Evolutionary conservation across 2,888 invertebrate species (phyloP), one percentile per base, ranked within the genome.

Genomic region (Sphaerophoria taeniata): DNA sequence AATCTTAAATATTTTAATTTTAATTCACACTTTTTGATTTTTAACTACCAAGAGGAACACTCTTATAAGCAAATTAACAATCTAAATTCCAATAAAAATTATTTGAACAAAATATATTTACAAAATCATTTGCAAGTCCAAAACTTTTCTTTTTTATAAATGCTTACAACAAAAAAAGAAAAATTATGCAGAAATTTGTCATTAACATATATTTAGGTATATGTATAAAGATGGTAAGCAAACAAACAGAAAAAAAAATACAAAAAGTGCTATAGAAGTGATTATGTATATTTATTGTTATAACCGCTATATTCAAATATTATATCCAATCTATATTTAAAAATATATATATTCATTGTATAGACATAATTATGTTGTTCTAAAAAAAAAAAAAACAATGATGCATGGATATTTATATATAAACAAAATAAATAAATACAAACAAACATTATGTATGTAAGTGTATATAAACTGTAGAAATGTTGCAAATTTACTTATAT

Each of bases 301-400:
- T 85, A 85, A 85, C 58, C 76, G 73, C 73, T 77, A 65, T 85
- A 77, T 58, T 73, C 80, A 81, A 76, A 77, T 85, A 81, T 73
- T 77, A 65, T 65, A 85, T 72, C 69, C 76, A 67, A 58, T 81
- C 76, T 81, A 85, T 60, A 55, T 11, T 43, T 43, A 43, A 11
- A 39, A 7, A 63, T 47, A 61, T 65, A 74, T 47, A 63, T 63
- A 65, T 65, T 65, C 71, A 79, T 79, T 84, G 79, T 84, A 53
- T 76, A 85, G 58, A 85, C 65, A 73, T 72, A 81, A 76, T 81
- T 77, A 76, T 85, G 77, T 74, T 74, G 65, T 83, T 58, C 45
- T 74, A 39, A 51, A 74, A 71, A 65, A 6, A 36, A 39, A 39
- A 39, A 6, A 39, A 1, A 39, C 6, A 39, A 39, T 1, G 49